Evolutionary conservation across 2,113 vertebrate genomes (phyloP), one percentile per base, ranked within the genome.

Genomic region (Saguinus midas): DNA sequence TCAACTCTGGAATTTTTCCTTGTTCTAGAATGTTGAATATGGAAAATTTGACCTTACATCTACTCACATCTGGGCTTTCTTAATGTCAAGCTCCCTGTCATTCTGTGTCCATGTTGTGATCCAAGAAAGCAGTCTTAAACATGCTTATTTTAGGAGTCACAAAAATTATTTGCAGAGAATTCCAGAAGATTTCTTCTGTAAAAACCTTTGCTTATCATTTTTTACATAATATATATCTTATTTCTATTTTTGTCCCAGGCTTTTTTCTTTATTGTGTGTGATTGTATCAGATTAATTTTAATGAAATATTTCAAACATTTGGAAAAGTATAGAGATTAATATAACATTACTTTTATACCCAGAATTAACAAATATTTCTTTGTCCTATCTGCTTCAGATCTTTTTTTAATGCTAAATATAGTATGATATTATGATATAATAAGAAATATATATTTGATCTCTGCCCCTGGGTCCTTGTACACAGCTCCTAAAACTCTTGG

Each of bases 81-180:
- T 88, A 16, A 64, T 72, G 55, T 92, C 27, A 85, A 32, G 8
- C 10, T 92, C 58, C 40, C 57, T 83, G 32, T 82, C 32, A 40
- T 64, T 95, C 25, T 92, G 1, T 92, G 16, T 64, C 64, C 12
- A 27, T 52, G n/a, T 91, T 85, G 6, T 85, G 57, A 90, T 55
- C 40, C 14, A 55, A 37, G 43, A 85, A 12, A 91, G 7, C 52
- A 37, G 16, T 89, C 85, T 88, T 95, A 88, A 66, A 66, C 45
- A 50, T 92, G 23, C 16, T 23, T 75, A 58, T 87, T 80, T 91
- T 35, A 73, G 37, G 35, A 58, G 43, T 90, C 73, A 85, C 52
- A 87, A 87, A 91, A 87, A 50, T 57, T 27, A 50, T 82, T 96
- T 91, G 14, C 73, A 86, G 18, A 95, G 50, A 29, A 81, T 90